Evolutionary conservation across 1,140 invertebrate genomes (phyloP).

Genomic region (Aphis craccivora): DNA sequence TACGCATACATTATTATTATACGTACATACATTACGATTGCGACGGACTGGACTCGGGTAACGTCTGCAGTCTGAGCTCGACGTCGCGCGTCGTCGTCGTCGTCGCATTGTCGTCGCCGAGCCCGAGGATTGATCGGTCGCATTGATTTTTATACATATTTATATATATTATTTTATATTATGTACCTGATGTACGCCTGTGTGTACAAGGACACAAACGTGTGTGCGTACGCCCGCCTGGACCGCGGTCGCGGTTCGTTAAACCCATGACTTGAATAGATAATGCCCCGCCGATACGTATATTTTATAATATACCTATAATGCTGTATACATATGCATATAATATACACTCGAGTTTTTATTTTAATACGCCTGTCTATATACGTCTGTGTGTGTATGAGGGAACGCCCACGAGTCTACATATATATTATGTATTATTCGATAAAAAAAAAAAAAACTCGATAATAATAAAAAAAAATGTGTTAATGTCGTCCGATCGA

Average conservation of each 20-base stretch:
- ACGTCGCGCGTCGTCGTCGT: background rate
- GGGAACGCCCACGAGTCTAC: slow-evolving; percentile 24
- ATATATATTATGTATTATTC: background rate
- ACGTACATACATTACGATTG: background rate
- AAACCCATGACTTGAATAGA: slow-evolving; percentile 29
- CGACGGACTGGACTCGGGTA: no score
- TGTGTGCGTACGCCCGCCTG: background rate
- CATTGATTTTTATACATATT: slow-evolving; percentile 11
- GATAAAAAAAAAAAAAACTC: slow-evolving; percentile 6
- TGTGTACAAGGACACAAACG: background rate
- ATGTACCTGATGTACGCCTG: background rate
- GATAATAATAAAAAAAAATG: background rate
- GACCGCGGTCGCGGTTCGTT: slow-evolving; percentile 24
- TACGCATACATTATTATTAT: no score
- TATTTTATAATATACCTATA: background rate
- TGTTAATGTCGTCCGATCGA: slow-evolving; percentile 26
- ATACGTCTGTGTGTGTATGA: background rate
- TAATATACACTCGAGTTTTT: background rate
- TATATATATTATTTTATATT: background rate
- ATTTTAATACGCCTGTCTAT: background rate
- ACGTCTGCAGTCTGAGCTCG: background rate
- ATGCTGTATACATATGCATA: background rate
- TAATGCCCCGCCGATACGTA: background rate
- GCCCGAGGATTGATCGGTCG: background rate
- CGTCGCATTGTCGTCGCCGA: background rate